Base-by-base conservation (phyloP, 2,113 vertebrate species). In the Tupaia tana region DNA sequence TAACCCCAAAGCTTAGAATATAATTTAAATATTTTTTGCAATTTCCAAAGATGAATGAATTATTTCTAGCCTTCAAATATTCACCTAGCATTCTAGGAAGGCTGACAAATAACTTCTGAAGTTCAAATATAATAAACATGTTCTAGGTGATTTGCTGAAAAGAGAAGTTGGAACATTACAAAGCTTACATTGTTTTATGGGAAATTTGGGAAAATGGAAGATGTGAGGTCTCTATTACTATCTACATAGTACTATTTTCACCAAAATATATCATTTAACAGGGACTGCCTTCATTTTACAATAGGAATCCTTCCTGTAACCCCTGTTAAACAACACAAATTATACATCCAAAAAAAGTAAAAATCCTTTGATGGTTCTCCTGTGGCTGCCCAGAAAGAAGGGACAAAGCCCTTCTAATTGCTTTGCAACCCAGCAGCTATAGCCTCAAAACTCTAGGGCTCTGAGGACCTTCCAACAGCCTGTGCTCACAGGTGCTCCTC, bases 251-350 rank as follows among this genome's bases (percentile, higher is more conserved):
- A 74, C 2, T 6, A 14, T 71, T 70, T 78, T 69, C 92, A 96
- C 95, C 70, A 97, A 97, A 98, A 97, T 89, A 95, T 64, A 96
- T 88, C 43, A 20, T 27, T 43, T 94, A 96, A 97, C 83, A 97
- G 90, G 64, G 90, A 61, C 83, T 95, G 91, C 94, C 95, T 95
- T 80, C 16, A 64, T 29, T 93, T 90, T 92, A 96, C 94, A 97
- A 96, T 97, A 97, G 91, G 74, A 16, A 92, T 96, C 58, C 88
- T 96, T 97, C 95, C 96, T 89, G 89, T 90, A 97, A 95, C 96
- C 97, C 89, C 91, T 96, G 95, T 97, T 98, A 96, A 98, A 97
- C 96, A 98, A 96, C 95, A 95, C 25, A 96, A 98, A 98, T 97
- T 93, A 92, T 77, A 97, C 82, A 96, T 85, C 93, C 94, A 85